phyloP scores from a whole-genome alignment of 2,797 vertebrate species.

The Aeoliscus strigatus region DNA sequence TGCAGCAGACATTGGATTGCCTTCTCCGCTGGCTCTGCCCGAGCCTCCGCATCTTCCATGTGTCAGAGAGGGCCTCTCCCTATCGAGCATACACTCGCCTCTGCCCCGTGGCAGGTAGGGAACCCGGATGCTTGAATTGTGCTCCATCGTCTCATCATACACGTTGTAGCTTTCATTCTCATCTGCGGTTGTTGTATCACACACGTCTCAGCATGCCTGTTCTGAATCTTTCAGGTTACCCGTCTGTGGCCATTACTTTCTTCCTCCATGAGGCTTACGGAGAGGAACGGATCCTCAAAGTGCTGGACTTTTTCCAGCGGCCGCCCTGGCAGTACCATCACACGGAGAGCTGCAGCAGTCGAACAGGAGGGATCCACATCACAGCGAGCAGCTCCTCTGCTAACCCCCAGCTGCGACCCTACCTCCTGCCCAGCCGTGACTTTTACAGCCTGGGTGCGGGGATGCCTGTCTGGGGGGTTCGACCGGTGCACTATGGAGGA shows the following conservation, averaged over 20 bases:
- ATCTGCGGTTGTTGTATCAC: no score
- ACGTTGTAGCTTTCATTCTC: no score
- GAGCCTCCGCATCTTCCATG: constrained; percentile 81
- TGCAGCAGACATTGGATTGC: constrained; percentile 84
- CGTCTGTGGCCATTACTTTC: constrained; percentile 85
- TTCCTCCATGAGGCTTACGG: constrained; percentile 85
- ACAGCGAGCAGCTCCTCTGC: constrained; percentile 42
- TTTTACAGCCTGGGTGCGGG: constrained; percentile 85
- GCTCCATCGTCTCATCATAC: neutral
- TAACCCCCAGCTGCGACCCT: constrained; percentile 47
- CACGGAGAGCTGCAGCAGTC: constrained; percentile 56
- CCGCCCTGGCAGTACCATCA: constrained; percentile 86
- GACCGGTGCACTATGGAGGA: constrained; percentile 77
- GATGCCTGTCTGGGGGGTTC: constrained; percentile 90
- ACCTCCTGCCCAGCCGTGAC: constrained; percentile 73
- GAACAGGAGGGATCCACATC: constrained; percentile 52
- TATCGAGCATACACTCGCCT: constrained; percentile 56
- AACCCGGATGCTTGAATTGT: neutral
- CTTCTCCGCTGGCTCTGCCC: constrained; percentile 83
- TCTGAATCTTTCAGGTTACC: constrained; percentile 68
- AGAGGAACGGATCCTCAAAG: constrained; percentile 81
- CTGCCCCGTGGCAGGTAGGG: constrained; percentile 56
- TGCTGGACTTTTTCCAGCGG: constrained; percentile 82
- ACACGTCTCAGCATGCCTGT: neutral
- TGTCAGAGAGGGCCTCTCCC: constrained; percentile 81